Conservation (phyloP, 2,113 vertebrate genomes). For the Rutilus rutilus region DNA sequence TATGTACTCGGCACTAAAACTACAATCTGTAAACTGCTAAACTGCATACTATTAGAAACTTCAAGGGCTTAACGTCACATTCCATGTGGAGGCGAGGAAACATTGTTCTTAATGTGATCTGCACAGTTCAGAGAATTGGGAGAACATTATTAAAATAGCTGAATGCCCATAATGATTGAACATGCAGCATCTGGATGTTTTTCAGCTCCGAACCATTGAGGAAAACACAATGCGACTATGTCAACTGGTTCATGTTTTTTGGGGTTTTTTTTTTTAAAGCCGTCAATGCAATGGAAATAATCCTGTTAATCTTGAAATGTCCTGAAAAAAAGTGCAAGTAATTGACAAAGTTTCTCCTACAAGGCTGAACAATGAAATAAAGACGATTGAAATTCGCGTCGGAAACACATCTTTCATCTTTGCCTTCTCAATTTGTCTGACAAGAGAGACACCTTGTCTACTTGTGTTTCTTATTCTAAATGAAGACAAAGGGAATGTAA, state of each 20-base stretch:
- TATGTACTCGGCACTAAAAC: conserved; percentile 6
- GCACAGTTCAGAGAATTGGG: not conserved
- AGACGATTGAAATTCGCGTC: not conserved
- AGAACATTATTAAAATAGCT: not conserved
- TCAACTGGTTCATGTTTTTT: not conserved
- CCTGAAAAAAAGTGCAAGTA: not conserved
- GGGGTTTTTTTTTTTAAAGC: not conserved
- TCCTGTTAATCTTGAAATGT: not conserved
- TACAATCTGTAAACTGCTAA: conserved; percentile 29
- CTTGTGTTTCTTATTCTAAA: conserved; percentile 10
- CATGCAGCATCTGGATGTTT: not conserved
- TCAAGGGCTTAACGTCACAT: not conserved
- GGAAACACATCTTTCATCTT: conserved; percentile 48
- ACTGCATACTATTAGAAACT: conserved; percentile 21
- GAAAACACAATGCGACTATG: not conserved
- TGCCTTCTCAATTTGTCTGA: conserved; percentile 17
- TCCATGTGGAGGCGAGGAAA: not conserved
- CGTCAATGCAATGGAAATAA: not conserved
- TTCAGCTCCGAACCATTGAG: not conserved
- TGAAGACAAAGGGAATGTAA: conserved; percentile 22
- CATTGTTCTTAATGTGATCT: not conserved
- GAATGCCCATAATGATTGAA: not conserved
- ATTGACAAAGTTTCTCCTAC: conserved; percentile 5
- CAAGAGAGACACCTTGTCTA: conserved; percentile 1
- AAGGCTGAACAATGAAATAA: not conserved